Conservation (phyloP, 1,140 invertebrate species). For the Holotrichia oblita region DNA sequence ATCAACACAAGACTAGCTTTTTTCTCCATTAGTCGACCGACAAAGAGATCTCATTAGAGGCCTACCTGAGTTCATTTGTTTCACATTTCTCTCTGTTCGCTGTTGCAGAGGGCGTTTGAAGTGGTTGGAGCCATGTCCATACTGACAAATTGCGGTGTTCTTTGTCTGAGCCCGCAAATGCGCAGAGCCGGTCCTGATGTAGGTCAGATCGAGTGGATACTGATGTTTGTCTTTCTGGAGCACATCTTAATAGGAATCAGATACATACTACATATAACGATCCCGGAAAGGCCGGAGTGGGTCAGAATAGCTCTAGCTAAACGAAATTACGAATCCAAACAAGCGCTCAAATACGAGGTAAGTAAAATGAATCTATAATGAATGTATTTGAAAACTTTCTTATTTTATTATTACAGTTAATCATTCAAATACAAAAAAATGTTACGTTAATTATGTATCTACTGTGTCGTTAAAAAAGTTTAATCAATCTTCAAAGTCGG, state of each 20-base stretch:
- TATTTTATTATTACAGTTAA: too few relatives aligned
- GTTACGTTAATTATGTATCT: too few relatives aligned
- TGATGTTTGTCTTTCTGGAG: constrained; percentile 78
- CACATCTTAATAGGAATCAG: constrained; percentile 76
- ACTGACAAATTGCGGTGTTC: constrained; percentile 82
- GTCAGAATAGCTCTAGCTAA: constrained; percentile 71
- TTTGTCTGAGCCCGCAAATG: constrained; percentile 78
- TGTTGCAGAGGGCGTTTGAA: constrained; percentile 70
- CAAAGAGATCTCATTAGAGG: constrained; percentile 26
- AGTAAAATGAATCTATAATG: constrained; percentile 34
- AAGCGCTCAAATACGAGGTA: constrained; percentile 70
- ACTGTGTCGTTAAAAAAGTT: too few relatives aligned
- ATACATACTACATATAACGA: constrained; percentile 74
- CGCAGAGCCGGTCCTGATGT: constrained; percentile 65
- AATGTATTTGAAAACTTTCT: neutral
- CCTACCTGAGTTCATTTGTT: constrained; percentile 17
- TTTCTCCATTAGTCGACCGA: constrained; percentile 30
- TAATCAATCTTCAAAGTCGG: too few relatives aligned
- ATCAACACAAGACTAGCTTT: neutral
- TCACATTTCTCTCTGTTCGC: constrained; percentile 58
- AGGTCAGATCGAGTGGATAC: constrained; percentile 65
- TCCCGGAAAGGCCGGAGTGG: constrained; percentile 80
- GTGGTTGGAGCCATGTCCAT: constrained; percentile 80
- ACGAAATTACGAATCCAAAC: constrained; percentile 68
- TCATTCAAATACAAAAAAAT: too few relatives aligned